These are phyloP conservation scores for Cosmia trapezina DNA, from an alignment of 2,888 invertebrate species.

Conservation along the genomic window DNA sequence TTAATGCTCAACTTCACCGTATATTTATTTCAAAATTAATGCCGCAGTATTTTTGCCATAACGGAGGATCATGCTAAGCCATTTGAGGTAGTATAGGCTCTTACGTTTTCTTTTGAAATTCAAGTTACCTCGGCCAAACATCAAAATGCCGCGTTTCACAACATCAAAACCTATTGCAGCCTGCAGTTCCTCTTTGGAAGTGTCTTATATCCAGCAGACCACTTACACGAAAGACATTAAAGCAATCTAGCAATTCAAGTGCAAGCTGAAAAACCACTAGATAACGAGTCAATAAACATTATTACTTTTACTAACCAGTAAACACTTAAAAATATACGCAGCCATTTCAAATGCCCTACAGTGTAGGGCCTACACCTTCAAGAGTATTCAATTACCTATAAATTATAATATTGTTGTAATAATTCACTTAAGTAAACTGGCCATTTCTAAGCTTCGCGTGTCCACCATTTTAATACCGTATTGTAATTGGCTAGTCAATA, in stretches of 20 bases:
- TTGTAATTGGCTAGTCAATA: constrained; percentile 42
- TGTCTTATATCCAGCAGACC: not conserved
- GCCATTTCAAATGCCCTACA: constrained; percentile 20
- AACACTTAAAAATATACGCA: constrained; percentile 40
- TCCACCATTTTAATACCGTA: constrained; percentile 40
- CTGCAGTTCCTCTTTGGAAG: not conserved
- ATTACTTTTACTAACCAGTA: constrained; percentile 19
- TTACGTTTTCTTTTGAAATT: not conserved
- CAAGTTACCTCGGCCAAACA: not conserved
- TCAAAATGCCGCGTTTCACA: not conserved
- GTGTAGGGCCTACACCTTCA: no score
- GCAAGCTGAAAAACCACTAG: constrained; percentile 4
- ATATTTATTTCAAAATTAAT: no score
- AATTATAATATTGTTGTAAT: constrained; percentile 56
- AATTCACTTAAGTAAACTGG: constrained; percentile 48
- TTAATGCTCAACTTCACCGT: no score
- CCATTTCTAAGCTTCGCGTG: constrained; percentile 49
- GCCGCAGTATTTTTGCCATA: no score
- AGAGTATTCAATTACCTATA: constrained; percentile 52
- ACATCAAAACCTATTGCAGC: not conserved
- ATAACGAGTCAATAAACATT: constrained; percentile 30
- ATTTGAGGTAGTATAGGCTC: no score
- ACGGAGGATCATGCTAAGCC: no score
- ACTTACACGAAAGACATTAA: not conserved
- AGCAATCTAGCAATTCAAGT: constrained; percentile 5